These are phyloP conservation scores for Neocrepidodera transversa DNA, from an alignment of 2,888 invertebrate genomes.

Conservation along the genomic window DNA sequence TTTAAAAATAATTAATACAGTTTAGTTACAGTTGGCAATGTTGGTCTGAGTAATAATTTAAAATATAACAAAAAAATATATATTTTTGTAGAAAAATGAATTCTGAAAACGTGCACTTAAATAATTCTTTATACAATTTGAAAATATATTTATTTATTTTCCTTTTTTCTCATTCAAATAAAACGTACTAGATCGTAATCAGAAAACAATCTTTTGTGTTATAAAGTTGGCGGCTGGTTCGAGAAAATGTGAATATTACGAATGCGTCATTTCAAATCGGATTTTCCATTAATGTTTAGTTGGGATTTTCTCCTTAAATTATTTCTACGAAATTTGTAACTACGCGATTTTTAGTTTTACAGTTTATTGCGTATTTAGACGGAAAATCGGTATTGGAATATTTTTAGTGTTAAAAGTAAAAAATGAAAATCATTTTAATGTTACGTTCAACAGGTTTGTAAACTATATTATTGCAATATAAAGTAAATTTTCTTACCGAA, in stretches of 20 bases:
- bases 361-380: neutral
- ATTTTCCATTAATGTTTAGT: constrained; percentile 23
- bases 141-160: too few species aligned
- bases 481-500: too few species aligned
- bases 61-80: too few species aligned
- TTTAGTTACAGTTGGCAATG: too few species aligned
- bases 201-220: neutral
- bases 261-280: constrained; percentile 23
- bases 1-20: too few species aligned
- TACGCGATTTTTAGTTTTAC: neutral
- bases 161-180: too few species aligned
- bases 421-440: constrained; percentile 17
- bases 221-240: neutral
- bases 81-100: too few species aligned
- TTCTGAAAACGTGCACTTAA: too few species aligned
- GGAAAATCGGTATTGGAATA: neutral
- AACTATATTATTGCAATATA: too few species aligned
- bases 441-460: constrained; percentile 12
- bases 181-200: neutral
- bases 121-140: too few species aligned
- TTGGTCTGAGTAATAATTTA: too few species aligned
- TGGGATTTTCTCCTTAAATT: constrained; percentile 11
- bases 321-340: constrained; percentile 2
- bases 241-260: neutral
- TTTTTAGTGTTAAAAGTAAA: neutral